A percentile compares a stretch with the other conserved stretches of the same genome.
Conservation (phyloP, 2,797 vertebrate species). For the Microtus agrestis region DNA sequence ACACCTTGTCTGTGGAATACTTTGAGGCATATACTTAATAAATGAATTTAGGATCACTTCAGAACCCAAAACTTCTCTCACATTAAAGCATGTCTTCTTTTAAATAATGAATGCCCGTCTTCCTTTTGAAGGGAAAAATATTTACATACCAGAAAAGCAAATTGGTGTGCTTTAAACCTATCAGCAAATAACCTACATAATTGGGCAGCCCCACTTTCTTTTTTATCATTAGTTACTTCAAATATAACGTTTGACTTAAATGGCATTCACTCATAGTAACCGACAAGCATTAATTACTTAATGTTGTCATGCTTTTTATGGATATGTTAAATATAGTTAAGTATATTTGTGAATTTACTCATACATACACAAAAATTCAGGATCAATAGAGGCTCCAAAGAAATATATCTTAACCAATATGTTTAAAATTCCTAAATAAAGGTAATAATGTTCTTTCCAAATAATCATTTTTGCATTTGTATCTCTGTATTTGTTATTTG, state of each 20-base stretch:
- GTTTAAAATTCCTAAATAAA: not conserved
- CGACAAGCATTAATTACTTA: conserved; percentile 80
- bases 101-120: conserved; percentile 76
- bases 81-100: conserved; percentile 80
- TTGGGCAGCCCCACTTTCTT: conserved; percentile 78
- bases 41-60: conserved; percentile 82
- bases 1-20: not conserved
- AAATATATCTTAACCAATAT: not conserved
- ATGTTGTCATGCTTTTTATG: conserved; percentile 66
- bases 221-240: conserved; percentile 70
- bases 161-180: conserved; percentile 69
- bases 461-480: not conserved
- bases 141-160: conserved; percentile 73
- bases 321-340: conserved; percentile 72
- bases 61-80: conserved; percentile 82
- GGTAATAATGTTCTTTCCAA: not conserved
- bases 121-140: conserved; percentile 70
- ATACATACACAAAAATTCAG: not conserved
- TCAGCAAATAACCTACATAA: conserved; percentile 78
- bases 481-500: not conserved
- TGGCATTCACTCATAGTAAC: conserved; percentile 55
- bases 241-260: conserved; percentile 65
- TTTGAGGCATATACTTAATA: conserved; percentile 43
- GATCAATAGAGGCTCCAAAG: not conserved
- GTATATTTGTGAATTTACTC: not conserved